phyloP scores from a whole-genome alignment of 2,113 vertebrate genomes.

The Mobula hypostoma region DNA sequence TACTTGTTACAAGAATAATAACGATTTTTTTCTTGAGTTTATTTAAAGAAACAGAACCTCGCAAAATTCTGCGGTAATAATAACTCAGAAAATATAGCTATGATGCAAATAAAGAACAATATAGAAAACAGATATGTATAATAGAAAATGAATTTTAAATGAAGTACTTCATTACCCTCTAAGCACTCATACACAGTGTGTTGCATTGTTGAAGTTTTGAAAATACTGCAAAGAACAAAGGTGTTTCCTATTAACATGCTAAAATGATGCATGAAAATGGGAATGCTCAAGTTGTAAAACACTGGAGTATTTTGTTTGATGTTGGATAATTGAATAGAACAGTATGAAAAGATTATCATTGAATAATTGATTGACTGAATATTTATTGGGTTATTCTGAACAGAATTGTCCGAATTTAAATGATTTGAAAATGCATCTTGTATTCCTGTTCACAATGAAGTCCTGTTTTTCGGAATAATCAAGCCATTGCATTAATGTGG shows the following conservation, averaged over 20 bases:
- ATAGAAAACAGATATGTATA: not conserved
- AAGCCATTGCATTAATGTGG: not conserved
- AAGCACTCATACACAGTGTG: not conserved
- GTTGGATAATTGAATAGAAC: not conserved
- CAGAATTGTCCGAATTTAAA: not conserved
- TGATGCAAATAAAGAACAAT: not conserved
- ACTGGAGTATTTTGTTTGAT: not conserved
- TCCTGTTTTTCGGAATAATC: not conserved
- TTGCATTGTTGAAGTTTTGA: not conserved
- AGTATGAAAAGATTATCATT: not conserved
- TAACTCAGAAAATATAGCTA: not conserved
- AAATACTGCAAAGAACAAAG: not conserved
- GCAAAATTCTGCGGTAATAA: not conserved
- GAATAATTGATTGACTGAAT: not conserved
- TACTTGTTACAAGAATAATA: not conserved
- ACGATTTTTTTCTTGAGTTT: not conserved
- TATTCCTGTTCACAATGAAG: not conserved
- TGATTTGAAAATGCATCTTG: not conserved
- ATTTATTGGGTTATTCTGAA: slow-evolving; percentile 15
- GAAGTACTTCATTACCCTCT: not conserved
- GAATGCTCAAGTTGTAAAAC: not conserved
- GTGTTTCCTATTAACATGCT: not conserved
- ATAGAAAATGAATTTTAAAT: not conserved
- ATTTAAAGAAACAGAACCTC: not conserved
- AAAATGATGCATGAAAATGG: not conserved